Evolutionary conservation across 2,888 invertebrate species (phyloP).

Genomic region (Myopa tessellatipennis): DNA sequence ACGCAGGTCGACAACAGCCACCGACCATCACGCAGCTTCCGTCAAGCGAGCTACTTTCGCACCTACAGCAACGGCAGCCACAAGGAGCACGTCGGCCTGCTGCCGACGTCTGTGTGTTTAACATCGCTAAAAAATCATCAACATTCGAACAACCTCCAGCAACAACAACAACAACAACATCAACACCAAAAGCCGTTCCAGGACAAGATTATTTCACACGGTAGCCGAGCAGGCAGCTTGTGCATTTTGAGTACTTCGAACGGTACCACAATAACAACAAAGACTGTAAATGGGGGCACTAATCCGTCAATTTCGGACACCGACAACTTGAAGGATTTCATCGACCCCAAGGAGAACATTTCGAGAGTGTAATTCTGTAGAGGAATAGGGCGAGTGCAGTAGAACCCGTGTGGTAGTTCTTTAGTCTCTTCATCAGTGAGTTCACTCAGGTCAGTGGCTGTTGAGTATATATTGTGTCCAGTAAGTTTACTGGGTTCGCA

Average conservation of each 20-base stretch:
- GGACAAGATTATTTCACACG: not conserved
- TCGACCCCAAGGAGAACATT: slow-evolving; percentile 43
- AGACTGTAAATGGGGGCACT: slow-evolving; percentile 31
- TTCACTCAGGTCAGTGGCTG: no score
- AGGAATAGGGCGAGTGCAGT: no score
- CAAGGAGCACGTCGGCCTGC: slow-evolving; percentile 59
- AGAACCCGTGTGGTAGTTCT: no score
- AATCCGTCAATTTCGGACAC: slow-evolving; percentile 8
- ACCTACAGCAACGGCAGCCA: slow-evolving; percentile 55
- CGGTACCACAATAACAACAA: slow-evolving; percentile 37
- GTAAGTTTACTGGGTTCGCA: no score
- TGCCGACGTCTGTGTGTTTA: slow-evolving; percentile 51
- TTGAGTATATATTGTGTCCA: no score
- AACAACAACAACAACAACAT: slow-evolving; percentile 16
- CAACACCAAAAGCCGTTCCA: not conserved
- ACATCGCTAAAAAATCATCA: slow-evolving; percentile 55
- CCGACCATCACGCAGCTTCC: slow-evolving; percentile 60
- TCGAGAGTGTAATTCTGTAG: slow-evolving; percentile 47
- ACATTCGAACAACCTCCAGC: slow-evolving; percentile 33
- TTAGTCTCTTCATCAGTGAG: no score
- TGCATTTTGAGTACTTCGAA: not conserved
- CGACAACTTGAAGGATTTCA: slow-evolving; percentile 36
- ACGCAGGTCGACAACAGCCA: slow-evolving; percentile 63
- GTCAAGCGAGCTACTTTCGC: slow-evolving; percentile 64
- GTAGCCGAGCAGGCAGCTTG: not conserved